Evolutionary conservation across 2,797 vertebrate genomes (phyloP), one percentile per base, ranked within the genome.

Genomic region (Lemur catta): DNA sequence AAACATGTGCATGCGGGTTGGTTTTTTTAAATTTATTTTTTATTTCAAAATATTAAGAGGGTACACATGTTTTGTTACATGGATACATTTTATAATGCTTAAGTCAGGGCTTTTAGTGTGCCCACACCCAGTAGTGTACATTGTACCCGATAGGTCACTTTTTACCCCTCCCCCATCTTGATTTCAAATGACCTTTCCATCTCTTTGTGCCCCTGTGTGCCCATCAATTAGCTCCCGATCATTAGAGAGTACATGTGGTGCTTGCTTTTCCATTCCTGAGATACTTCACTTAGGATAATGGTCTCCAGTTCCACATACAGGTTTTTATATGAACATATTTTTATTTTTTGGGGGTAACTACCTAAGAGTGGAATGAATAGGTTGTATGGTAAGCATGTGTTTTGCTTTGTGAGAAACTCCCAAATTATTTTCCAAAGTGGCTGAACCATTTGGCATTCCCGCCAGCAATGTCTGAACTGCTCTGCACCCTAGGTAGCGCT

Each of bases 301-400:
- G 33, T 18, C 63, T 65, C 57, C 57, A 26, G 24, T 59, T 59
- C 24, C 57, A 59, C 57, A 59, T 26, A 46, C 1, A 89, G 12
- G 13, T 26, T 81, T 93, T 94, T 69, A 4, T 41, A 65, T 18
- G 30, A 84, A 43, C 30, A 6, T 30, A 4, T 63, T 69, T 79
- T 81, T 30, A 22, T 78, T 94, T 91, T 95, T n/a, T 78, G 91
- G n/a, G 48, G 63, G 63, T 57, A 84, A 92, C 72, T 55, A 55
- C 28, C 3, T 59, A 22, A 69, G 38, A 22, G 28, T 46, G 2
- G 72, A 84, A 55, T 52, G 61, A 33, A 14, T 50, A 33, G 61
- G 28, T n/a, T 59, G 26, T 30, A 41, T 10, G 11, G 17, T 43
- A 63, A 91, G 35, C 3, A 30, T 38, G 3, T 76, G 74, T 10